Percentiles rank a stretch among this genome's conserved stretches.
phyloP scores from a whole-genome alignment of 2,888 invertebrate genomes.

The Oxycera nigricornis region DNA sequence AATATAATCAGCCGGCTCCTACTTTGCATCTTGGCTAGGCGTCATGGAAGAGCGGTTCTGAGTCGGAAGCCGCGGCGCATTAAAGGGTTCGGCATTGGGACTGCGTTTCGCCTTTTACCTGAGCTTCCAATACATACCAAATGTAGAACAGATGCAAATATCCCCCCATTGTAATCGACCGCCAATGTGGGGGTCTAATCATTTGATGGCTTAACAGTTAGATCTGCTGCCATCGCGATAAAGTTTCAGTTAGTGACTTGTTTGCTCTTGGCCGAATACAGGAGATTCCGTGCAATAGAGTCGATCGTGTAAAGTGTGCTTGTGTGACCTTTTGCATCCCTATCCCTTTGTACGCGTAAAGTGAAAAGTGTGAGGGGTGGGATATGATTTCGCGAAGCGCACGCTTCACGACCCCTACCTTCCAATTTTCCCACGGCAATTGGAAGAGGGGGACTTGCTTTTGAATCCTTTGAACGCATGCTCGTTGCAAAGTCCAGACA shows the following conservation, averaged over 20 bases:
- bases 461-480: constrained; percentile 29
- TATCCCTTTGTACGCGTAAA: neutral
- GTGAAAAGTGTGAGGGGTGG: neutral
- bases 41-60: too few species aligned
- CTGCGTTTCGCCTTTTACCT: too few species aligned
- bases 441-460: neutral
- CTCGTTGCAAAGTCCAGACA: constrained; percentile 1
- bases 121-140: too few species aligned
- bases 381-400: neutral
- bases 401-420: neutral
- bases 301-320: neutral
- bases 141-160: too few species aligned
- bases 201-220: neutral
- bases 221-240: neutral
- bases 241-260: neutral
- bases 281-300: neutral
- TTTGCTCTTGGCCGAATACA: neutral
- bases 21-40: too few species aligned
- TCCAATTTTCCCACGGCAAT: neutral
- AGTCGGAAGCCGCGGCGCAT: too few species aligned
- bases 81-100: too few species aligned
- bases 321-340: neutral
- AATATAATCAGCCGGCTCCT: too few species aligned
- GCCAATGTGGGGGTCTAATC: neutral
- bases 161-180: too few species aligned